phyloP scores from a whole-genome alignment of 2,888 invertebrate species.

The Drosophila paranaensis region DNA sequence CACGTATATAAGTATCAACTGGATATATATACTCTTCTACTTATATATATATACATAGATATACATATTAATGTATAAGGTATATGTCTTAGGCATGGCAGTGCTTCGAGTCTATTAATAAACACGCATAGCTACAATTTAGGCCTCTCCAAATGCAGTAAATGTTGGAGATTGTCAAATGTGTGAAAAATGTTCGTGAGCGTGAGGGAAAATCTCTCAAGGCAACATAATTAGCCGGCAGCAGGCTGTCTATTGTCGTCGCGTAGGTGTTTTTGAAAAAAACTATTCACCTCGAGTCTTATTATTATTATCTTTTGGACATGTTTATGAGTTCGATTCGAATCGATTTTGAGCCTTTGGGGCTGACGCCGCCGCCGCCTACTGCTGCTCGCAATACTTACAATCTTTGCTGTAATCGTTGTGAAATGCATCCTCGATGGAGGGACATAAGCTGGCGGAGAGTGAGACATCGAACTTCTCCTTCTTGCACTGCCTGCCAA shows the following conservation, averaged over 20 bases:
- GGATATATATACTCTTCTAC: slow-evolving; percentile 1
- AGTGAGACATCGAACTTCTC: slow-evolving; percentile 77
- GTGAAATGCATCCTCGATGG: slow-evolving; percentile 84
- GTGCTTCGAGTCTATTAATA: slow-evolving; percentile 40
- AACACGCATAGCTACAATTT: slow-evolving; percentile 42
- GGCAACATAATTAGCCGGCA: slow-evolving; percentile 45
- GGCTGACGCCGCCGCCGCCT: background rate
- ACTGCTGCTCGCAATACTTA: slow-evolving; percentile 76
- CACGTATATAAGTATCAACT: background rate
- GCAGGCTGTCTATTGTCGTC: slow-evolving; percentile 33
- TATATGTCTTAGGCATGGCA: slow-evolving; percentile 10
- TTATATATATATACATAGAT: background rate
- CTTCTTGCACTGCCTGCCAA: slow-evolving; percentile 83
- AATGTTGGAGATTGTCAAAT: slow-evolving; percentile 41
- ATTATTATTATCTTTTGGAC: slow-evolving; percentile 9
- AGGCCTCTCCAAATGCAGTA: slow-evolving; percentile 70
- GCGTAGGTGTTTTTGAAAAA: slow-evolving; percentile 23
- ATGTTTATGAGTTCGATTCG: slow-evolving; percentile 14
- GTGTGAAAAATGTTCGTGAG: slow-evolving; percentile 13
- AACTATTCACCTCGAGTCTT: background rate
- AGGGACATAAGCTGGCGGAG: slow-evolving; percentile 80
- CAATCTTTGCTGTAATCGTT: slow-evolving; percentile 84
- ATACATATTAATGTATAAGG: background rate
- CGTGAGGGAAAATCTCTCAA: slow-evolving; percentile 21
- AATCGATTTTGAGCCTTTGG: background rate